A percentile compares a stretch with the other conserved stretches of the same genome.
These are phyloP conservation scores for Meriones unguiculatus DNA, from an alignment of 2,113 vertebrate species.

Conservation along the genomic window DNA sequence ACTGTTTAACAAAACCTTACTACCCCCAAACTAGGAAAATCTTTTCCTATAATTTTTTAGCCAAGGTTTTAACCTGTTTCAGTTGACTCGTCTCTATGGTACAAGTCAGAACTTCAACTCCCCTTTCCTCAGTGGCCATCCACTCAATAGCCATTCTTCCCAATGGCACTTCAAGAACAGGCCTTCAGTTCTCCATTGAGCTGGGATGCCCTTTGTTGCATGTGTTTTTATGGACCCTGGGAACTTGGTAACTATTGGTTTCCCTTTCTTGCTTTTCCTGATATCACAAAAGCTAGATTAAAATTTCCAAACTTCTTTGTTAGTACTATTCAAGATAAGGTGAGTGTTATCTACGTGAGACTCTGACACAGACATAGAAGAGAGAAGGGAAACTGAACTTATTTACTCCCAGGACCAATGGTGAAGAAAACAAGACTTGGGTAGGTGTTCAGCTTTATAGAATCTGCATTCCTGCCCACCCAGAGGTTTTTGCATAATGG, in stretches of 20 bases:
- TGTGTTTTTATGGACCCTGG: background rate
- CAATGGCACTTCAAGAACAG: background rate
- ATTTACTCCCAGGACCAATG: background rate
- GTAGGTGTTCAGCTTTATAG: background rate
- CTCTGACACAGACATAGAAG: background rate
- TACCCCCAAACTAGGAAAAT: background rate
- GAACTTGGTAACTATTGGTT: slow-evolving; percentile 11
- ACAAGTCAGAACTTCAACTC: background rate
- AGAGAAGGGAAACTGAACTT: background rate
- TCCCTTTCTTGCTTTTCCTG: background rate
- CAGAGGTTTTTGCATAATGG: background rate
- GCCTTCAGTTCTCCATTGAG: background rate
- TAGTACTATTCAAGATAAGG: background rate
- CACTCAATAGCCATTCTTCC: background rate
- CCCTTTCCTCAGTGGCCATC: background rate
- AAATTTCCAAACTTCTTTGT: slow-evolving; percentile 2
- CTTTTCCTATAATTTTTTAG: background rate
- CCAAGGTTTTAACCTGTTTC: background rate
- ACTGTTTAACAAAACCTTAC: background rate
- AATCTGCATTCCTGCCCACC: background rate
- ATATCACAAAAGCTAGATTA: background rate
- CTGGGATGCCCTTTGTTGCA: background rate
- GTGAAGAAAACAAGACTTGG: background rate
- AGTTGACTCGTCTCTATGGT: background rate
- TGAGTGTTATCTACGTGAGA: background rate